phyloP scores from a whole-genome alignment of 2,888 invertebrate genomes.

The Drosophila prostipennis region DNA sequence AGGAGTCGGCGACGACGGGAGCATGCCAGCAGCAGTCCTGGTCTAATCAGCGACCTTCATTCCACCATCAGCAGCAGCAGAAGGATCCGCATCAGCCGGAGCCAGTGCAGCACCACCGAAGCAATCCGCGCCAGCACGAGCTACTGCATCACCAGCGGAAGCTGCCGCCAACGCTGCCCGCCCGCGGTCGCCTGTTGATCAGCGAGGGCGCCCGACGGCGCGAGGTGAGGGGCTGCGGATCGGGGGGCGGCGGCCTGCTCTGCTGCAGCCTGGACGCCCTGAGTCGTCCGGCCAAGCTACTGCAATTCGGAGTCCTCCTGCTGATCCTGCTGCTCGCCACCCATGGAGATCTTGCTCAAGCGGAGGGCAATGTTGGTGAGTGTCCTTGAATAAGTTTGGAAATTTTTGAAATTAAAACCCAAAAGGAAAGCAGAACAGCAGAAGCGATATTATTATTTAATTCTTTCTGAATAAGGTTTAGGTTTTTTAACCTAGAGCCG shows the following conservation, averaged over 20 bases:
- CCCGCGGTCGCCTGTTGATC: conserved; percentile 34
- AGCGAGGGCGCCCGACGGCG: conserved; percentile 35
- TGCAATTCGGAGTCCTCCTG: conserved; percentile 62
- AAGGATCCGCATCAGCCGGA: not conserved
- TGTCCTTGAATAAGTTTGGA: conserved; percentile 18
- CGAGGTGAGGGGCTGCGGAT: conserved; percentile 37
- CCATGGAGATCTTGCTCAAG: conserved; percentile 73
- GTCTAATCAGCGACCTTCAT: conserved; percentile 42
- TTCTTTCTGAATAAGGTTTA: no score
- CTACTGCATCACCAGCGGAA: conserved; percentile 41
- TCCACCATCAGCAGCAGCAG: conserved; percentile 11
- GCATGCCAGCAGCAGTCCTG: conserved; percentile 33
- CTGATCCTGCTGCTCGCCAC: conserved; percentile 68
- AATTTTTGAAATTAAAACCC: not conserved
- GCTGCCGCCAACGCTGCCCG: conserved; percentile 15
- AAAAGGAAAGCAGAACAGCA: not conserved
- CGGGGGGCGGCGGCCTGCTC: conserved; percentile 34
- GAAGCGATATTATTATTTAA: no score
- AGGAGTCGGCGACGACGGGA: conserved; percentile 25
- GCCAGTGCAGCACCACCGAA: not conserved
- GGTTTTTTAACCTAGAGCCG: no score
- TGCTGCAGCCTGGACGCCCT: conserved; percentile 59
- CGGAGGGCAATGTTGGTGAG: conserved; percentile 84
- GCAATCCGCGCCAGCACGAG: conserved; percentile 26
- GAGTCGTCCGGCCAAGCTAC: conserved; percentile 48